Evolutionary conservation across 2,797 vertebrate species (phyloP).

Genomic region (Aphelocoma californica): DNA sequence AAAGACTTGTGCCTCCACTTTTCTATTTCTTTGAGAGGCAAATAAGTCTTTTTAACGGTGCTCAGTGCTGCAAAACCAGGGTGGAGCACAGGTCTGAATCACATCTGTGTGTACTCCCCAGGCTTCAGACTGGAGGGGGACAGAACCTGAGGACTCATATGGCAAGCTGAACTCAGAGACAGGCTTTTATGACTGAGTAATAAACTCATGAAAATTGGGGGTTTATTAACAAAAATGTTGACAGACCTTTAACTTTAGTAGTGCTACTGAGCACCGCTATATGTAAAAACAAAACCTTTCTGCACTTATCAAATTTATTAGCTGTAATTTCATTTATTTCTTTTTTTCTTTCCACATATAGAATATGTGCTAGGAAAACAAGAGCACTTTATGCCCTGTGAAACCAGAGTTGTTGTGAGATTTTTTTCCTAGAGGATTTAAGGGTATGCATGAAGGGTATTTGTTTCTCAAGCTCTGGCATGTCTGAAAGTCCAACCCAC

Average conservation of each 20-base stretch:
- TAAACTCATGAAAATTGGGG: conserved; percentile 21
- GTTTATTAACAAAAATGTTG: conserved; percentile 39
- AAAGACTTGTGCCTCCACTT: not conserved
- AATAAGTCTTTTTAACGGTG: not conserved
- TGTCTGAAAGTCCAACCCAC: conserved; percentile 19
- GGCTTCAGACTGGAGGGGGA: not conserved
- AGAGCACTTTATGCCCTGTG: conserved; percentile 34
- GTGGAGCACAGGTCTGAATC: not conserved
- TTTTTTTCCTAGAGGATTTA: not conserved
- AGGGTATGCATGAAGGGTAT: not conserved
- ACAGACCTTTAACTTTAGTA: conserved; percentile 40
- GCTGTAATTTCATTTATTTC: conserved; percentile 28
- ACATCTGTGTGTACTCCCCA: not conserved
- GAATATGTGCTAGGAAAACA: conserved; percentile 28
- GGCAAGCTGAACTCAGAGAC: not conserved
- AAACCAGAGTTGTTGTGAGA: not conserved
- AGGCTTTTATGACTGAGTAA: conserved; percentile 7
- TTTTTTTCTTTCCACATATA: not conserved
- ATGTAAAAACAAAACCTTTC: conserved; percentile 17
- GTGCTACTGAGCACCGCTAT: not conserved
- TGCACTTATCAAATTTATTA: conserved; percentile 30
- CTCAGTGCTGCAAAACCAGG: not conserved
- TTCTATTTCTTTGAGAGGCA: not conserved
- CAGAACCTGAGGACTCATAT: not conserved
- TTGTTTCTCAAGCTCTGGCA: conserved; percentile 17